Evolutionary conservation across 2,797 vertebrate species (phyloP).

Genomic region (Bovichtus diacanthus): DNA sequence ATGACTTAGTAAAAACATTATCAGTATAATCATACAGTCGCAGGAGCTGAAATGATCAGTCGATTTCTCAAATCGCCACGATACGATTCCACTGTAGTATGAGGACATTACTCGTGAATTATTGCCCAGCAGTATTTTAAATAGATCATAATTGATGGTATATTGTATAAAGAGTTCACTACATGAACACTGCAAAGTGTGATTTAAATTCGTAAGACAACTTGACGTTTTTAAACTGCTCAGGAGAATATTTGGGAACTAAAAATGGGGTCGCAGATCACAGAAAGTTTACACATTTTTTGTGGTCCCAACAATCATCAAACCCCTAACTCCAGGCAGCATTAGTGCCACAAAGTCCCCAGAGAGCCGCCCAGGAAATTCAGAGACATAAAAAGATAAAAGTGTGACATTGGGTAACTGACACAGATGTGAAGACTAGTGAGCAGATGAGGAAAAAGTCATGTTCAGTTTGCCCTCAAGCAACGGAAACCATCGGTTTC

Average conservation of each 20-base stretch:
- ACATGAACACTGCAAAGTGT: background rate
- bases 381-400: background rate
- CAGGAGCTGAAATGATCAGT: background rate
- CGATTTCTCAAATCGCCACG: background rate
- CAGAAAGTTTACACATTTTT: background rate
- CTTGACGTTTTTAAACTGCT: background rate
- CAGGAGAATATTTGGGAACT: background rate
- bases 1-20: background rate
- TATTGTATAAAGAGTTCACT: background rate
- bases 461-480: background rate
- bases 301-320: background rate
- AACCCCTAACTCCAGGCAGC: too few species aligned
- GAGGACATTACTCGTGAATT: background rate
- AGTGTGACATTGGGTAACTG: background rate
- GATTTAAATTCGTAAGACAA: background rate
- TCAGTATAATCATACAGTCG: background rate
- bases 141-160: background rate
- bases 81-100: background rate
- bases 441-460: too few species aligned
- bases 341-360: background rate
- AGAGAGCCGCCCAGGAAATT: constrained; percentile 1
- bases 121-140: background rate
- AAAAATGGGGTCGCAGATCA: background rate
- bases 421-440: background rate
- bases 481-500: constrained; percentile 20